Conservation (phyloP, 2,888 invertebrate genomes). For the Synergus itoensis region DNA sequence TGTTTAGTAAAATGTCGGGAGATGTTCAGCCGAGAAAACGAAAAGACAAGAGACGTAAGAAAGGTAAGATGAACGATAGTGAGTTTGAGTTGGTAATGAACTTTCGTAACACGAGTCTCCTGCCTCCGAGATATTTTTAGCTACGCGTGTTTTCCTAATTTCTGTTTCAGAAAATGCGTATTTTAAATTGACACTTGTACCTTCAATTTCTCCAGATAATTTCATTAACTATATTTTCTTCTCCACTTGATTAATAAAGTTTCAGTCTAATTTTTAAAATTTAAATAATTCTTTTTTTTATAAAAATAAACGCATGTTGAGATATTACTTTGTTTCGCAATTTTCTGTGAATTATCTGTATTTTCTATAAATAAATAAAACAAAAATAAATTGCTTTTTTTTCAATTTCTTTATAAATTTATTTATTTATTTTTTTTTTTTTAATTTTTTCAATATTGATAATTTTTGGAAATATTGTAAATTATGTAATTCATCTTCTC, state of each 20-base stretch:
- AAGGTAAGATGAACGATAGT: slow-evolving; percentile 81
- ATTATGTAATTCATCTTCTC: background rate
- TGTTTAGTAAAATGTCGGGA: slow-evolving; percentile 85
- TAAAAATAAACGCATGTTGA: background rate
- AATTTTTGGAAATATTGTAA: background rate
- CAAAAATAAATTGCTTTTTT: background rate
- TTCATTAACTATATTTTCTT: background rate
- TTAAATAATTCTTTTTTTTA: background rate
- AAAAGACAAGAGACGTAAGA: slow-evolving; percentile 90
- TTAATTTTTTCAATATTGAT: background rate
- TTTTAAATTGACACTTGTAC: slow-evolving; percentile 49
- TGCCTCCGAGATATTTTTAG: slow-evolving; percentile 68
- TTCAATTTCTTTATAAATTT: background rate
- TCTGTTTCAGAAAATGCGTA: slow-evolving; percentile 55
- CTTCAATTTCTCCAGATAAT: background rate
- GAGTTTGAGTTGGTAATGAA: slow-evolving; percentile 40
- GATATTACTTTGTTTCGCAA: slow-evolving; percentile 8
- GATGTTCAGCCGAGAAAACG: slow-evolving; percentile 93
- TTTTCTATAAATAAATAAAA: slow-evolving; percentile 26
- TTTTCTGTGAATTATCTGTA: slow-evolving; percentile 19
- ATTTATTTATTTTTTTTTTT: background rate
- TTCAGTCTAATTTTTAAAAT: background rate
- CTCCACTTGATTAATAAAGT: background rate
- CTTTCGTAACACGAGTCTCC: slow-evolving; percentile 65
- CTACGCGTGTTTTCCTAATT: slow-evolving; percentile 56